Conservation (phyloP, 2,888 invertebrate genomes). For the Drosophila stalkeri region DNA sequence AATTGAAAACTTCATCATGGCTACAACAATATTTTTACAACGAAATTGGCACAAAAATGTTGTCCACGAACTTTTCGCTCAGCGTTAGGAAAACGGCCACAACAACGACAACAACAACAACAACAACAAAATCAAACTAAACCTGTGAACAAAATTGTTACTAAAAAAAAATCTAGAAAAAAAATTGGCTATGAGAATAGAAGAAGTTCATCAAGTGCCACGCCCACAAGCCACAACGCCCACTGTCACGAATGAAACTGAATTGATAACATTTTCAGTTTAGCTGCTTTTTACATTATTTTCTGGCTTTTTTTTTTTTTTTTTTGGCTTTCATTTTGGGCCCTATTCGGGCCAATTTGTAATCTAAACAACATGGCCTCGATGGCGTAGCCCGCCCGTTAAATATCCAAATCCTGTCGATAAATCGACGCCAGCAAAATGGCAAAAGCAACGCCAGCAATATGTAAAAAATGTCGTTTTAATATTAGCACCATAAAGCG, state of each 20-base stretch:
- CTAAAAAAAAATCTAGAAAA: neutral
- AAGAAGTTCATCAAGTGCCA: slow-evolving; percentile 45
- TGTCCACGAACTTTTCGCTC: slow-evolving; percentile 70
- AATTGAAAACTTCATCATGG: slow-evolving; percentile 81
- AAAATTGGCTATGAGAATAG: slow-evolving; percentile 1
- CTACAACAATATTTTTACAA: slow-evolving; percentile 78
- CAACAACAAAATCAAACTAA: neutral
- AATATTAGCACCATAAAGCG: slow-evolving; percentile 74
- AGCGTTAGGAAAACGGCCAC: slow-evolving; percentile 59
- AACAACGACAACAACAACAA: neutral
- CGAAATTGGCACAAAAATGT: slow-evolving; percentile 80
- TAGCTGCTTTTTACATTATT: slow-evolving; percentile 25
- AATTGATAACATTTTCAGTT: slow-evolving; percentile 78
- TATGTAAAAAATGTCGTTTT: slow-evolving; percentile 70
- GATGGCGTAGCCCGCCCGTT: slow-evolving; percentile 19
- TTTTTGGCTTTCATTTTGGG: slow-evolving; percentile 20
- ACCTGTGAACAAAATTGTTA: slow-evolving; percentile 32
- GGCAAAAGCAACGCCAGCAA: slow-evolving; percentile 36
- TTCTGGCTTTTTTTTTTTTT: neutral
- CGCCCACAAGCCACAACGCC: slow-evolving; percentile 63
- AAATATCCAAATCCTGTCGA: slow-evolving; percentile 72
- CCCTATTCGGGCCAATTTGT: slow-evolving; percentile 72
- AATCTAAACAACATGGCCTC: slow-evolving; percentile 77
- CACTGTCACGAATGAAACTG: slow-evolving; percentile 61
- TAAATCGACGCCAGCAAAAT: slow-evolving; percentile 49